Evolutionary conservation across 2,797 vertebrate genomes (phyloP).

Genomic region (Apodemus agrarius): DNA sequence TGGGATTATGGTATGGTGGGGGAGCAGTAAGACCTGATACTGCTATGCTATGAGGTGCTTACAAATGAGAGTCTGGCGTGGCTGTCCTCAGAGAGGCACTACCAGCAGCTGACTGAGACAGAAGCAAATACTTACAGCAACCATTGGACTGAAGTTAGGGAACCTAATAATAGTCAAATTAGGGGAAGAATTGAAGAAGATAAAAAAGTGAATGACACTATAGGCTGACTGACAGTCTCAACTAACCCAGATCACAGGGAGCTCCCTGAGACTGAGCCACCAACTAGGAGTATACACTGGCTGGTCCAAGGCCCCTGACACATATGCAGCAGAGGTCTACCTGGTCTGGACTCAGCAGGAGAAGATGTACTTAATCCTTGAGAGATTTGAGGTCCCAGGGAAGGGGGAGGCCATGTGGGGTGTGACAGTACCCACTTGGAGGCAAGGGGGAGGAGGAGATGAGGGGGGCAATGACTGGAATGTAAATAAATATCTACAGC

Average conservation of each 20-base stretch:
- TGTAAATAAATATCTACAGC: neutral
- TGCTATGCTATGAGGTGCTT: neutral
- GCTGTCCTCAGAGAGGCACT: neutral
- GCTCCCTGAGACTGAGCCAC: neutral
- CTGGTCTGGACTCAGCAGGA: neutral
- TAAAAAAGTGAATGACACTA: neutral
- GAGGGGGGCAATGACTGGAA: neutral
- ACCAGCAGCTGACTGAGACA: neutral
- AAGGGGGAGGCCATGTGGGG: neutral
- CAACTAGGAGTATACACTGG: neutral
- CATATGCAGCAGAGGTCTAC: neutral
- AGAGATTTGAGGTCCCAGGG: neutral
- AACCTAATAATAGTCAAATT: neutral
- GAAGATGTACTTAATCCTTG: neutral
- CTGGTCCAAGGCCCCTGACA: neutral
- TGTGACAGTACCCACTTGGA: fast-evolving
- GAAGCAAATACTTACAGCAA: neutral
- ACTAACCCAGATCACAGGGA: neutral
- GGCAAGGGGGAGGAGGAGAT: neutral
- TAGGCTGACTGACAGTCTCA: neutral
- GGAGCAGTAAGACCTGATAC: neutral
- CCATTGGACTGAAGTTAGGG: neutral
- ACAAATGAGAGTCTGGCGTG: neutral
- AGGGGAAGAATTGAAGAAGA: neutral
- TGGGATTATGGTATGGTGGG: neutral